Evolutionary conservation across 2,113 vertebrate genomes (phyloP).

Genomic region (Porphyrio hochstetteri): DNA sequence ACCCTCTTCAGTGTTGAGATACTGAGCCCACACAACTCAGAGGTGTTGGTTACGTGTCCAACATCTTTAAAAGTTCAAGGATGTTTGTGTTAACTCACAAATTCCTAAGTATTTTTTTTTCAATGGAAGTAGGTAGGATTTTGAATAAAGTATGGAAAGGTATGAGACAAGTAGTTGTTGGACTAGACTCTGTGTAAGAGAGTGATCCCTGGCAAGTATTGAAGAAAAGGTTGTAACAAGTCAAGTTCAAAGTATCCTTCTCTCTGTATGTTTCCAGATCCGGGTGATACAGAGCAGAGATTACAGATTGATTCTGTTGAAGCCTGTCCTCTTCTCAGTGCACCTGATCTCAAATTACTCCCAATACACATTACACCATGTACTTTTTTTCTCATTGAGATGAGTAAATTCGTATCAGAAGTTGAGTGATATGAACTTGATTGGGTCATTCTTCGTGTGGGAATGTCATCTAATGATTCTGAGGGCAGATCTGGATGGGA

Average conservation of each 20-base stretch:
- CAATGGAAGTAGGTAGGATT: neutral
- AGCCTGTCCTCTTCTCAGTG: neutral
- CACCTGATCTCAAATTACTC: neutral
- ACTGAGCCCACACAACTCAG: neutral
- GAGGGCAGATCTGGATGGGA: neutral
- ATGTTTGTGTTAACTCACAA: neutral
- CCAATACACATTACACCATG: fast-evolving
- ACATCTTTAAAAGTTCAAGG: neutral
- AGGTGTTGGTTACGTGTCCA: neutral
- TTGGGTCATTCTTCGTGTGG: neutral
- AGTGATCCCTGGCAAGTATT: neutral
- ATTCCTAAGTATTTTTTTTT: neutral
- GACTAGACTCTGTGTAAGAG: neutral
- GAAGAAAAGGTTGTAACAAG: neutral
- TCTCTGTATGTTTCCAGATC: neutral
- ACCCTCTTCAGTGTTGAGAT: neutral
- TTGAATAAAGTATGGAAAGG: neutral
- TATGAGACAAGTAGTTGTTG: neutral
- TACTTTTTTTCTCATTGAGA: neutral
- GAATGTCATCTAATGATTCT: neutral
- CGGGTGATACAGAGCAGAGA: neutral
- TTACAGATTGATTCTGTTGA: neutral
- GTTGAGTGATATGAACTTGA: neutral
- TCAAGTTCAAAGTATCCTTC: neutral
- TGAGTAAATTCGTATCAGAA: neutral